Evolutionary conservation across 2,888 invertebrate species (phyloP).

Genomic region (Mesorhabditis belari): DNA sequence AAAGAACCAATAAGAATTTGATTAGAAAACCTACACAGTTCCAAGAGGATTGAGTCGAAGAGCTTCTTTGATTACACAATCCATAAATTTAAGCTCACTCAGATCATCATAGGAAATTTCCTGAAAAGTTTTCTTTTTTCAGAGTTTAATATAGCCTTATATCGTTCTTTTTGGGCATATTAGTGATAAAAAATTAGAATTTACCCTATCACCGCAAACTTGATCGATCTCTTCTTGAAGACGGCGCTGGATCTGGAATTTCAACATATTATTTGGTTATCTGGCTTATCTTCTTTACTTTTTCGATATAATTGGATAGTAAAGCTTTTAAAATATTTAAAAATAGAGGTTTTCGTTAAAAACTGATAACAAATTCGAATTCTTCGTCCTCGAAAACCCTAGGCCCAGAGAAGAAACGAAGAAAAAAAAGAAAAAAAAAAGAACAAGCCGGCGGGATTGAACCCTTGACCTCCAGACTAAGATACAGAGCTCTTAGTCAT

Average conservation of each 20-base stretch:
- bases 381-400: too few relatives aligned
- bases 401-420: too few relatives aligned
- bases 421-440: too few relatives aligned
- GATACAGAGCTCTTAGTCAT: too few relatives aligned
- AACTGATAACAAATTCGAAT: too few relatives aligned
- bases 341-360: too few relatives aligned
- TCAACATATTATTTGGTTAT: neutral
- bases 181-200: neutral
- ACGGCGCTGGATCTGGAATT: neutral
- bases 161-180: neutral
- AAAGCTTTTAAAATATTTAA: too few relatives aligned
- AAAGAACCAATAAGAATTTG: neutral
- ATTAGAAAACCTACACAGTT: slow-evolving; percentile 12
- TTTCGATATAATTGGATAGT: too few relatives aligned
- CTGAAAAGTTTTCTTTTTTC: slow-evolving; percentile 5
- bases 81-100: slow-evolving; percentile 21
- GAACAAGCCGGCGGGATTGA: too few relatives aligned
- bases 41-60: slow-evolving; percentile 22
- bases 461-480: too few relatives aligned
- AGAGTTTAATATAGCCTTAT: neutral
- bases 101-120: slow-evolving; percentile 16
- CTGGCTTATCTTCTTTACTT: too few relatives aligned
- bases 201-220: slow-evolving; percentile 10
- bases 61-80: slow-evolving; percentile 26
- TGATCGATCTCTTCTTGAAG: slow-evolving; percentile 17